Conservation (phyloP, 1,140 invertebrate species). For the Chironomus tepperi region DNA sequence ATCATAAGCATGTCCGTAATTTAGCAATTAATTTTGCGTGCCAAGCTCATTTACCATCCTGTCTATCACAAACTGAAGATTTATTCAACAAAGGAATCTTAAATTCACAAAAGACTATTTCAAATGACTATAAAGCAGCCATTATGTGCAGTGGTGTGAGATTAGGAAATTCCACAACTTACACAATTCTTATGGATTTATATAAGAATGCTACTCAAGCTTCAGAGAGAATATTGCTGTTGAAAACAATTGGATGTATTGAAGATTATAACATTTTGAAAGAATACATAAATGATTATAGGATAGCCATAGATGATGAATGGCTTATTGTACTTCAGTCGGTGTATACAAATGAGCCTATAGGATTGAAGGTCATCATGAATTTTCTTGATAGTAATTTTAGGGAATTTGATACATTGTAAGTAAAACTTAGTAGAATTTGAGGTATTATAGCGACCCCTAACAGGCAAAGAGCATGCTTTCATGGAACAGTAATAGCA, state of each 20-base stretch:
- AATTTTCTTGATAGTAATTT: not conserved
- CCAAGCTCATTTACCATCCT: not conserved
- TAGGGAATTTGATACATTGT: not conserved
- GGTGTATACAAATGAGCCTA: not conserved
- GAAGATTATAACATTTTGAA: not conserved
- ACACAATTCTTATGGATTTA: not conserved
- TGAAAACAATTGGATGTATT: not conserved
- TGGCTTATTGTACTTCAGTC: not conserved
- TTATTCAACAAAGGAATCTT: not conserved
- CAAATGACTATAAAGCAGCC: not conserved
- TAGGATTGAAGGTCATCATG: not conserved
- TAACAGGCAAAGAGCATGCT: too few species aligned
- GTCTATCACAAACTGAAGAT: not conserved
- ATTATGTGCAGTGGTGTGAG: not conserved
- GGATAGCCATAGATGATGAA: not conserved
- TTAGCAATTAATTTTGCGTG: not conserved
- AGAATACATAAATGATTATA: not conserved
- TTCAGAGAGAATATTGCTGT: not conserved
- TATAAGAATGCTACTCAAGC: not conserved
- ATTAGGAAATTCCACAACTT: not conserved
- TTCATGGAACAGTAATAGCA: too few species aligned
- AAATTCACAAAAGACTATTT: not conserved
- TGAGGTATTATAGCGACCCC: too few species aligned
- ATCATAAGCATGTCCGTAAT: not conserved
- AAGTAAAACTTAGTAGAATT: too few species aligned